A percentile compares a stretch with the other conserved stretches of the same genome.
These are phyloP conservation scores for Dryobota labecula DNA, from an alignment of 2,888 invertebrate species.

Conservation along the genomic window DNA sequence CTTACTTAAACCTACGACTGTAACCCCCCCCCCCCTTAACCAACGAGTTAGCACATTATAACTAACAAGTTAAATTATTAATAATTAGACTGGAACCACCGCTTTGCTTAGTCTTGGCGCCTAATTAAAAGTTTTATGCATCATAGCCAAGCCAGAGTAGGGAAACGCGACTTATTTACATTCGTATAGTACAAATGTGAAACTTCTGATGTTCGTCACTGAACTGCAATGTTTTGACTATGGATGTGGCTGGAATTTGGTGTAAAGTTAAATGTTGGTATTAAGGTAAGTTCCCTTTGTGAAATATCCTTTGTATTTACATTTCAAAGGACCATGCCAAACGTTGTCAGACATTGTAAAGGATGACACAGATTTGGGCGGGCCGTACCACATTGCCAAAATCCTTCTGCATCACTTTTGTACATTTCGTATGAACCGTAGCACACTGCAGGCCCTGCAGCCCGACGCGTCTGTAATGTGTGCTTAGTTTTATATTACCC, in stretches of 20 bases:
- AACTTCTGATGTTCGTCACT: slow-evolving; percentile 11
- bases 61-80: slow-evolving; percentile 25
- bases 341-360: not conserved
- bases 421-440: too few species aligned
- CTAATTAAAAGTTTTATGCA: slow-evolving; percentile 56
- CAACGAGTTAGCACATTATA: not conserved
- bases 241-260: slow-evolving; percentile 5
- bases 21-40: not conserved
- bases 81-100: slow-evolving; percentile 12
- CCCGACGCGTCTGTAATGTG: not conserved
- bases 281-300: not conserved
- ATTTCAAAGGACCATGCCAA: not conserved
- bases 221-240: not conserved
- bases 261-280: not conserved
- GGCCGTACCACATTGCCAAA: not conserved
- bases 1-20: too few species aligned
- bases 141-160: not conserved
- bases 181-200: slow-evolving; percentile 4
- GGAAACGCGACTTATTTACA: slow-evolving; percentile 27
- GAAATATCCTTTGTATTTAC: slow-evolving; percentile 15
- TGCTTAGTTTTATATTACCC: too few species aligned
- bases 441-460: not conserved
- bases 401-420: too few species aligned
- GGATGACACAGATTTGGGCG: not conserved
- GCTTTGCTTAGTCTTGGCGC: not conserved